These are phyloP conservation scores for Epizoanthus scotinus DNA, from an alignment of 92 coral and sea anemone genomes.

Conservation along the genomic window DNA sequence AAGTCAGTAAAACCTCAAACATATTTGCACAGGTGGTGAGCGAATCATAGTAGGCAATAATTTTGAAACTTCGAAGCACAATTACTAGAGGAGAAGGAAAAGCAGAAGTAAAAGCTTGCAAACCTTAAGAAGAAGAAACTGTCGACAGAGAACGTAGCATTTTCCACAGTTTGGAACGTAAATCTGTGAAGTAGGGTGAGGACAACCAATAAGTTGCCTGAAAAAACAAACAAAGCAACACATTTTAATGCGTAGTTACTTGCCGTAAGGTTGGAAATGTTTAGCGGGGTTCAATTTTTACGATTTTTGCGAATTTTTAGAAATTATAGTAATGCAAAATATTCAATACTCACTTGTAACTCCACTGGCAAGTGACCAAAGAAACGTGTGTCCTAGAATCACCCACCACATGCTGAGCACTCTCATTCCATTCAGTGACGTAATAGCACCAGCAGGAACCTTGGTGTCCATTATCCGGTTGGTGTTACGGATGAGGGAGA, in stretches of 20 bases:
- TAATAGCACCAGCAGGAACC: conserved; percentile 59
- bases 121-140: conserved; percentile 76
- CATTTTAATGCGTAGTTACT: background rate
- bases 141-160: conserved; percentile 68
- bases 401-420: conserved; percentile 86
- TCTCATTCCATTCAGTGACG: conserved; percentile 68
- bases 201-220: conserved; percentile 39
- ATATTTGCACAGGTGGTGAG: too few species aligned
- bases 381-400: conserved; percentile 73
- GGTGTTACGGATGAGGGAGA: conserved; percentile 66
- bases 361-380: conserved; percentile 46
- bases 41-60: too few species aligned
- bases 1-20: too few species aligned
- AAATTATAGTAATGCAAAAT: background rate
- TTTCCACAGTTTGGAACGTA: conserved; percentile 52
- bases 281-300: too few species aligned
- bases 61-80: too few species aligned
- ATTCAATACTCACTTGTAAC: conserved; percentile 35
- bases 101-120: background rate
- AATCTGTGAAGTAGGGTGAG: conserved; percentile 39
- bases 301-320: too few species aligned
- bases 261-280: too few species aligned
- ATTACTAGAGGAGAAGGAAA: too few species aligned
- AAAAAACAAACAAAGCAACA: background rate
- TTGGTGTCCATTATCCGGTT: conserved; percentile 60